Evolutionary conservation across 2,113 vertebrate species (phyloP), one percentile per base, ranked within the genome.

Genomic region (Romanogobio albipinnatus): DNA sequence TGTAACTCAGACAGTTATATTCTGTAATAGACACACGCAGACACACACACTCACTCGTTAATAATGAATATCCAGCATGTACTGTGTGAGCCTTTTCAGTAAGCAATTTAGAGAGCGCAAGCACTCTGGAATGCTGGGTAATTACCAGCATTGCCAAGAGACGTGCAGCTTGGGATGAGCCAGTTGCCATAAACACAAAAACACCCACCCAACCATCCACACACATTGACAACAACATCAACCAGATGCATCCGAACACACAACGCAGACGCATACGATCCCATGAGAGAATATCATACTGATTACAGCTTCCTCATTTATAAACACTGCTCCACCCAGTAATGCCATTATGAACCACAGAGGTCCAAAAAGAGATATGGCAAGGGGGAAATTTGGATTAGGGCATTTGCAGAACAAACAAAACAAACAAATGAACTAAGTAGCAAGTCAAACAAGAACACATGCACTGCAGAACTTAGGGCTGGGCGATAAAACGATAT

Each of bases 11-110:
- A 59, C 81, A 64, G 81, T 81, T 68, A 76, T 47, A 14, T 62
- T 79, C 58, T 62, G 36, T 62, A 79, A 61, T 61, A 76, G 33
- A 70, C 62, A 39, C 33, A 39, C 19, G 17, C 49, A 58, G 58
- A 66, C 76, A 80, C 22, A 80, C 22, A 14, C 9, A 51, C 66
- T 61, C 43, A 39, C 14, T 73, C 53, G 58, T 68, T 13, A 19
- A 83, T 85, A 83, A 85, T 56, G 33, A 85, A 73, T 73, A 64
- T 79, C 75, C 33, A 71, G 43, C 77, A 82, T 64, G 9, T 68
- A 64, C 43, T 29, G 33, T 58, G 64, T 74, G 39, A 82, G 68
- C 51, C 8, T 11, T 24, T 64, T 87, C 66, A 56, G 56, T 51
- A 66, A 76, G 70, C 58, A 71, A 49, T 85, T 87, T 82, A 61